Conservation (phyloP, 2,797 vertebrate genomes). For the Glossophaga mutica region DNA sequence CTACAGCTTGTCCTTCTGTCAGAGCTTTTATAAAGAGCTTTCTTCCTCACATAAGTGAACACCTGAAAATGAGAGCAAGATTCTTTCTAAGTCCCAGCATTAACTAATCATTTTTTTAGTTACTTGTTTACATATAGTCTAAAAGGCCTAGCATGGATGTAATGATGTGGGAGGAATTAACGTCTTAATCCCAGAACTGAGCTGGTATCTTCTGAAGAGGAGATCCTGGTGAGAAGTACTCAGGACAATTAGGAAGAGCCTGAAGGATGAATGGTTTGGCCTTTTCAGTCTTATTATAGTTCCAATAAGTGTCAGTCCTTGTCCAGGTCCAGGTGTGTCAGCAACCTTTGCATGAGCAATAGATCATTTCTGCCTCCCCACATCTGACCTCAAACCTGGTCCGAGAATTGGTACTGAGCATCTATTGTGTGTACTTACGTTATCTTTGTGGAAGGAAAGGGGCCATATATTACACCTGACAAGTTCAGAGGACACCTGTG, state of each 20-base stretch:
- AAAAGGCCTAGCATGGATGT: neutral
- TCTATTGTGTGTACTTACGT: neutral
- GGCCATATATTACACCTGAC: neutral
- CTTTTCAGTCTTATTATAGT: neutral
- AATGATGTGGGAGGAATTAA: neutral
- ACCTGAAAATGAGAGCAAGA: neutral
- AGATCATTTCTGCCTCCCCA: neutral
- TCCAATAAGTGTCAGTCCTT: neutral
- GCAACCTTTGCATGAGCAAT: neutral
- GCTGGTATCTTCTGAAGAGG: neutral
- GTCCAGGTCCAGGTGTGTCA: neutral
- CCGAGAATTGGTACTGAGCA: neutral
- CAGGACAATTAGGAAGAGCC: neutral
- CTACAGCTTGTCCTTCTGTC: neutral
- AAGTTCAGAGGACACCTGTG: neutral
- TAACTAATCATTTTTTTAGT: slow-evolving; percentile 18
- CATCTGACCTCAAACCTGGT: neutral
- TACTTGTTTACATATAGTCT: neutral
- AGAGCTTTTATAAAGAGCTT: neutral
- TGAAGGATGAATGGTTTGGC: neutral
- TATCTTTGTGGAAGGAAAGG: neutral
- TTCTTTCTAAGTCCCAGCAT: neutral
- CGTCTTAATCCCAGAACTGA: neutral
- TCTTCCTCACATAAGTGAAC: neutral
- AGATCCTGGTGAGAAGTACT: neutral